Conservation (phyloP, 2,113 vertebrate species). For the Gasterosteus nipponicus region DNA sequence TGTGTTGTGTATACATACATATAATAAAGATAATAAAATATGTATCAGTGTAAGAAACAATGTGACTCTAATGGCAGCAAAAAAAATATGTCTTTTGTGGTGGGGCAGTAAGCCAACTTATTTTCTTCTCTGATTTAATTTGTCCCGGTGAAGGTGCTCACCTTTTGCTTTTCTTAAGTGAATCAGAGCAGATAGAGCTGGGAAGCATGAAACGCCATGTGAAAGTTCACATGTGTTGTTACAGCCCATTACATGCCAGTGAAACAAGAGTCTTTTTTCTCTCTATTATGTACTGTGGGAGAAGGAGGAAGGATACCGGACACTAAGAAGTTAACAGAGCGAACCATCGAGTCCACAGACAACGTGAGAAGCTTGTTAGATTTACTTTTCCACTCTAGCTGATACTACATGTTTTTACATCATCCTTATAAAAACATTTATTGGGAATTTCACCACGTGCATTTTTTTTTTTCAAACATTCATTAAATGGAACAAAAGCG, state of each 20-base stretch:
- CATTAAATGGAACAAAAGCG: constrained; percentile 31
- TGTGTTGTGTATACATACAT: constrained; percentile 33
- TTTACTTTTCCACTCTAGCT: background rate
- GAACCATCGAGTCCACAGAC: background rate
- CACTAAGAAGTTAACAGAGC: background rate
- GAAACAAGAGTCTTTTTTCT: background rate
- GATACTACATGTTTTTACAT: background rate
- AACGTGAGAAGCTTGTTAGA: background rate
- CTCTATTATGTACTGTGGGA: background rate
- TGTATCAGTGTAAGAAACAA: constrained; percentile 38
- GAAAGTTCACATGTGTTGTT: background rate
- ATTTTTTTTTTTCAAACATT: constrained; percentile 9
- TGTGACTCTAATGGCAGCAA: constrained; percentile 41
- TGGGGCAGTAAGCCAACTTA: constrained; percentile 22
- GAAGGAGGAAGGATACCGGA: background rate
- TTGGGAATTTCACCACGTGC: background rate
- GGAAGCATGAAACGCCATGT: constrained; percentile 8
- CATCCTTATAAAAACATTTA: background rate
- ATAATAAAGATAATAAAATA: constrained; percentile 18
- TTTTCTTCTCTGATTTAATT: constrained; percentile 38
- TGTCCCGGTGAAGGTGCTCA: constrained; percentile 46
- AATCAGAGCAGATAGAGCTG: constrained; percentile 2
- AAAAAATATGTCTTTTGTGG: constrained; percentile 27
- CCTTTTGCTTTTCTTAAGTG: constrained; percentile 7
- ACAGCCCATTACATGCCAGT: background rate